Evolutionary conservation across 1,140 invertebrate genomes (phyloP).

Genomic region (Geopemphigus sp.): DNA sequence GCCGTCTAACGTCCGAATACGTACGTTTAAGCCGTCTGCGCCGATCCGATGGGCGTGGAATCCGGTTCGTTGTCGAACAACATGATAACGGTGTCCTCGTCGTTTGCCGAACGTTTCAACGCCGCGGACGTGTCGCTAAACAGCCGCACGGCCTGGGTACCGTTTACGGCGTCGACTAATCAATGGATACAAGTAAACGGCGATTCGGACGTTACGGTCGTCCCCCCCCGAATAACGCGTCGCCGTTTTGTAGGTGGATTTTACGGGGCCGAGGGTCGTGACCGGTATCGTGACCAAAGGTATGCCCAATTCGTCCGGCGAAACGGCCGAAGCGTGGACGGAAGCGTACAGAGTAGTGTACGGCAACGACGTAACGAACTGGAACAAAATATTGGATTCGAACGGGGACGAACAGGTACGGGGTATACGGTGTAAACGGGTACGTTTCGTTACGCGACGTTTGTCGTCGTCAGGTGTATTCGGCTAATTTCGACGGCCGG

Average conservation of each 20-base stretch:
- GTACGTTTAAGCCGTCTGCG: conserved; percentile 50
- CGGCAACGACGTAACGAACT: conserved; percentile 67
- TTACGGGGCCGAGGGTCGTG: conserved; percentile 69
- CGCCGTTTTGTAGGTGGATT: conserved; percentile 81
- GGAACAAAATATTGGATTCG: conserved; percentile 67
- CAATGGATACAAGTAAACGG: conserved; percentile 53
- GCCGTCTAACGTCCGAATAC: too few species aligned
- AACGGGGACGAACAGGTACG: conserved; percentile 59
- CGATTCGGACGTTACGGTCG: too few species aligned
- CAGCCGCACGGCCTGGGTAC: conserved; percentile 51
- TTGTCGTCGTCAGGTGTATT: conserved; percentile 51
- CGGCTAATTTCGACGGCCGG: conserved; percentile 52
- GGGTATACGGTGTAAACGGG: too few species aligned
- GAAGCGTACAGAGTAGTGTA: conserved; percentile 70
- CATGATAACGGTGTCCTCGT: conserved; percentile 50
- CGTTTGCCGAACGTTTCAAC: conserved; percentile 46
- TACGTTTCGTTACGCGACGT: too few species aligned
- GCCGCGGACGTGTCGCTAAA: conserved; percentile 45
- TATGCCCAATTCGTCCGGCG: conserved; percentile 1
- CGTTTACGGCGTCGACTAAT: conserved; percentile 51
- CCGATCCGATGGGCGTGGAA: conserved; percentile 48
- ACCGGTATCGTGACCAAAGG: conserved; percentile 77
- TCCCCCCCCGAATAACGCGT: too few species aligned
- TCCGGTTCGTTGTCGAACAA: conserved; percentile 29
- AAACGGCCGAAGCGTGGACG: conserved; percentile 67